A percentile compares a stretch with the other conserved stretches of the same genome.
These are phyloP conservation scores for Machaerirhynchus nigripectus DNA, from an alignment of 2,113 vertebrate species.

Conservation along the genomic window DNA sequence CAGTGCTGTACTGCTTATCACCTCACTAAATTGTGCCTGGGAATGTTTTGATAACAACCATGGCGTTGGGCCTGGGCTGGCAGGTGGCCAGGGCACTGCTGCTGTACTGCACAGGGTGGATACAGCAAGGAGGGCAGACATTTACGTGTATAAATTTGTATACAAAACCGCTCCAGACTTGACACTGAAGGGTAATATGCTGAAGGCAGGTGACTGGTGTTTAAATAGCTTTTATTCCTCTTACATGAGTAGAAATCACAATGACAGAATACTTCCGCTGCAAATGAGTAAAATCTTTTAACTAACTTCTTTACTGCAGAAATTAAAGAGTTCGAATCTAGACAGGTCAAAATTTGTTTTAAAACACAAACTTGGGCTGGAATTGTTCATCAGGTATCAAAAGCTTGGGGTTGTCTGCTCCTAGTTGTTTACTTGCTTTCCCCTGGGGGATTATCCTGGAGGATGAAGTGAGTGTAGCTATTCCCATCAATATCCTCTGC, in stretches of 20 bases:
- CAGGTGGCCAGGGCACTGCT: not conserved
- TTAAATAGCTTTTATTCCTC: not conserved
- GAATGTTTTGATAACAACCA: not conserved
- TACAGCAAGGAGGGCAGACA: not conserved
- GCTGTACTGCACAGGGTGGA: not conserved
- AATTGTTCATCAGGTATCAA: not conserved
- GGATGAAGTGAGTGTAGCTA: not conserved
- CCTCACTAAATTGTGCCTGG: not conserved
- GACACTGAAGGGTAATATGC: not conserved
- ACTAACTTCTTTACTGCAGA: not conserved
- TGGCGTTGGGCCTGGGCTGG: not conserved
- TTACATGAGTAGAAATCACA: not conserved
- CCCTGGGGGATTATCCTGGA: not conserved
- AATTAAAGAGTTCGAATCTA: not conserved
- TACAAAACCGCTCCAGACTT: not conserved
- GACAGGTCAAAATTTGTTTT: not conserved
- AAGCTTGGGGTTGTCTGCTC: not conserved
- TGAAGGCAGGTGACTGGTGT: not conserved
- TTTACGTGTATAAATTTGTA: accelerated
- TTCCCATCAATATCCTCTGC: not conserved
- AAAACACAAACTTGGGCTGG: not conserved
- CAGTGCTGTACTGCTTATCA: not conserved
- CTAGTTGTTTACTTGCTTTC: not conserved
- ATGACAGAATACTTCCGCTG: not conserved
- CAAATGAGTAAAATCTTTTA: not conserved